Evolutionary conservation across 2,113 vertebrate genomes (phyloP), one percentile per base, ranked within the genome.

Genomic region (Crypturellus undulatus): DNA sequence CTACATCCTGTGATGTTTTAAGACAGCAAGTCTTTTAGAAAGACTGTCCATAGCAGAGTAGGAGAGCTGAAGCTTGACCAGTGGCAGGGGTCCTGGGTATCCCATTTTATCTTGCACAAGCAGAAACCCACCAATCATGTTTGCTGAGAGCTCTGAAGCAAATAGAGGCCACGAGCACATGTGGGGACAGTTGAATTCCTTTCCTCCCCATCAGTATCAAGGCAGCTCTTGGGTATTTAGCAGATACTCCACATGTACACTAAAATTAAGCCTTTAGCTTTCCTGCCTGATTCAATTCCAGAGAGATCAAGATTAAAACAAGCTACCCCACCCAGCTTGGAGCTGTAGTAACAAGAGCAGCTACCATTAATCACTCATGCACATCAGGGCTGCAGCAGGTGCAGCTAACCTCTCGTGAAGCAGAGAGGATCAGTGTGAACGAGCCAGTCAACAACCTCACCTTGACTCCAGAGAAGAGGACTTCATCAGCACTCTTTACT

Each of bases 401-500:
- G n/a, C 8, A 30, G 70, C 8, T 26, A 84, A 34, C 5, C 24
- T 45, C n/a, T n/a, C 34, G 26, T 79, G 26, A 84, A 84, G 22
- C 6, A 84, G 26, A 49, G 28, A 77, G 78, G 6, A 75, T 6
- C 17, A 77, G 15, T 21, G 2, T 30, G 71, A 43, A 8, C 19
- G 73, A 91, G 40, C 38, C 88, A 79, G 78, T 4, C 43, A 85
- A 42, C 15, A 45, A n/a, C 73, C 79, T 96, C 92, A 99, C 99
- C 99, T 99, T 99, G 88, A 99, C 98, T 95, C 99, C 99, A 90
- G 99, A 99, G 96, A 99, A 98, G 22, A 99, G 98, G 70, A 99
- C 99, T 96, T 99, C 99, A 94, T 99, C 99, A 63, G 99, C 99
- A 81, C 98, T 98, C 96, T 99, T 99, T 51, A 99, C 99, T 96